Conservation (phyloP, 1,140 invertebrate species). For the Bombus pascuorum region DNA sequence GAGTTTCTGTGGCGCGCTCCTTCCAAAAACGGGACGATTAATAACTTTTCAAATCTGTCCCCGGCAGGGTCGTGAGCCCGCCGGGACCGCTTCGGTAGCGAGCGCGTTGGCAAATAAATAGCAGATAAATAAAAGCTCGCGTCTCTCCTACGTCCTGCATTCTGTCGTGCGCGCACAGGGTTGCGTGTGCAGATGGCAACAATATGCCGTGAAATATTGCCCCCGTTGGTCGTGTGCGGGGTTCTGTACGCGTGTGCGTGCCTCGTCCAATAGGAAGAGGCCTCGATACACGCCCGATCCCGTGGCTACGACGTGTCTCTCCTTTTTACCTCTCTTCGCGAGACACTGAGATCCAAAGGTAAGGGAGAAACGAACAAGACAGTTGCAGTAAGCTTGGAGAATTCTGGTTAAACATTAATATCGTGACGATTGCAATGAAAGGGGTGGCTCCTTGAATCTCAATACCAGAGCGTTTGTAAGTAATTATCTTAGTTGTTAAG, state of each 20-base stretch:
- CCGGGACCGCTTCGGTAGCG: constrained; percentile 72
- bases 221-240: constrained; percentile 56
- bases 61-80: constrained; percentile 71
- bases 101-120: constrained; percentile 80
- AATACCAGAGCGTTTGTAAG: too few relatives aligned
- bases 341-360: not conserved
- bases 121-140: constrained; percentile 80
- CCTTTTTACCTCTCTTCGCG: not conserved
- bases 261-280: not conserved
- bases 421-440: not conserved
- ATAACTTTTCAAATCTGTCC: constrained; percentile 82
- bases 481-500: too few relatives aligned
- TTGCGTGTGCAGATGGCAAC: constrained; percentile 83
- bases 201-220: constrained; percentile 82
- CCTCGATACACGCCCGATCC: constrained; percentile 9
- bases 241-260: constrained; percentile 47
- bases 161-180: constrained; percentile 72
- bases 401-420: not conserved
- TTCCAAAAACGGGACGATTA: constrained; percentile 79
- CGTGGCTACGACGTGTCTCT: not conserved
- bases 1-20: constrained; percentile 42
- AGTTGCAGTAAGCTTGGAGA: not conserved
- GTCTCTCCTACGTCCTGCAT: constrained; percentile 72
- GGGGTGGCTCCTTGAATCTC: too few relatives aligned
- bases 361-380: not conserved